phyloP scores from a whole-genome alignment of 2,113 vertebrate species.

The Amphiprion ocellaris region DNA sequence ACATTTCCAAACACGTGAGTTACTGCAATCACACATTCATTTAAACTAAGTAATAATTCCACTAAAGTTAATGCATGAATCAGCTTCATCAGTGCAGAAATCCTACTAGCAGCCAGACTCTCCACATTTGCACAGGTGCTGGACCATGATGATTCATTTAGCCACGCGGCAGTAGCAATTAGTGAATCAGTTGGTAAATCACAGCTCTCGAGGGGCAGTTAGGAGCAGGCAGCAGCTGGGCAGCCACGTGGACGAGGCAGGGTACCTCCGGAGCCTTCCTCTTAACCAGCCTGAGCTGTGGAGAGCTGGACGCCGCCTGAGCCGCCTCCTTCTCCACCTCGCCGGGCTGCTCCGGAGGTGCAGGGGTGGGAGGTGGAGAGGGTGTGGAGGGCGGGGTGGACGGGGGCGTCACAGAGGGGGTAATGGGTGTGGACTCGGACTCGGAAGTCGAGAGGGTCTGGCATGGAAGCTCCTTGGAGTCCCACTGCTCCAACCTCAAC shows the following conservation, averaged over 20 bases:
- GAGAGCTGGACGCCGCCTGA: slow-evolving; percentile 52
- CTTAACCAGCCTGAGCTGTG: slow-evolving; percentile 80
- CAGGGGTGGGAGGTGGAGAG: slow-evolving; percentile 54
- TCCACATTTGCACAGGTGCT: slow-evolving; percentile 34
- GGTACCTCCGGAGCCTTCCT: slow-evolving; percentile 87
- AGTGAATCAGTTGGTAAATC: slow-evolving; percentile 74
- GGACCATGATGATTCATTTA: slow-evolving; percentile 51
- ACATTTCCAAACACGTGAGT: slow-evolving; percentile 30
- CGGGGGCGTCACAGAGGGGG: slow-evolving; percentile 53
- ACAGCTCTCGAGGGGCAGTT: slow-evolving; percentile 67
- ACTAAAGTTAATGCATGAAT: slow-evolving; percentile 35
- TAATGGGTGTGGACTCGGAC: slow-evolving; percentile 47
- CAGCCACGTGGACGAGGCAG: slow-evolving; percentile 52
- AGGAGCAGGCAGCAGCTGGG: slow-evolving; percentile 75
- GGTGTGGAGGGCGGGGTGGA: slow-evolving; percentile 58
- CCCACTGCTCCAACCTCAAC: slow-evolving; percentile 77
- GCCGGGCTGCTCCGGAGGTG: slow-evolving; percentile 60
- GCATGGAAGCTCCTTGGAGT: slow-evolving; percentile 62
- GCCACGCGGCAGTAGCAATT: slow-evolving; percentile 55
- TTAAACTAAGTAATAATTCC: slow-evolving; percentile 22
- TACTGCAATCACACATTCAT: slow-evolving; percentile 33
- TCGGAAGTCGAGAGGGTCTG: slow-evolving; percentile 48
- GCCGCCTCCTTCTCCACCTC: slow-evolving; percentile 64
- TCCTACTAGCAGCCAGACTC: slow-evolving; percentile 20
- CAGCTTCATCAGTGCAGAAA: slow-evolving; percentile 50